Evolutionary conservation across 2,797 vertebrate species (phyloP), one percentile per base, ranked within the genome.

Genomic region (Erithacus rubecula): DNA sequence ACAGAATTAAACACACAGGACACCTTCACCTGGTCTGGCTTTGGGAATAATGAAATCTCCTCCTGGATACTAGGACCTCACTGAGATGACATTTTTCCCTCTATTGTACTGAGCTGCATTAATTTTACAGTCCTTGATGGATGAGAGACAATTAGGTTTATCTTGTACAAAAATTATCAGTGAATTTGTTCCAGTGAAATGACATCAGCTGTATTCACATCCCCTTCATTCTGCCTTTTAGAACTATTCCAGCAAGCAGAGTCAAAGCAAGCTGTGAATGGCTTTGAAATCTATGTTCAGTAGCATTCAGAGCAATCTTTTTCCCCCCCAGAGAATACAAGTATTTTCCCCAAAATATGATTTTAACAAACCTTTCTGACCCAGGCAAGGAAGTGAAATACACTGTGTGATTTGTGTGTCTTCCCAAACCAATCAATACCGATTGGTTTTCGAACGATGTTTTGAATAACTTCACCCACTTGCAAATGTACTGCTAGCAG

Each of bases 351-450:
- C 74, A 90, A 88, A 94, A 91, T 43, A 74, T 90, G 56, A 49
- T 82, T 91, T 41, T 85, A 62, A 37, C 41, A 82, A 87, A 53
- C 39, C 8, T 10, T 84, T 83, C 32, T 67, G 27, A 83, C 41
- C 32, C 68, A 92, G 83, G 74, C 77, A 94, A 93, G 76, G 74
- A 94, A 84, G 80, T 84, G 91, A 91, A 95, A 94, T 70, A 89
- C 58, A 55, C 64, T 65, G 10, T 0, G 17, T 90, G 80, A 70
- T 56, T 88, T 44, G 70, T 58, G 63, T 95, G 87, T 87, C 93
- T 93, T 82, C 64, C 76, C 81, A 87, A 77, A 80, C 83, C 93
- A 87, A 87, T 74, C 91, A 53, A 30, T 41, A 37, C 22, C 6
- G 39, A 67, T 36, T 71, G 74, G 56, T 56, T 93, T 87, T 81